phyloP scores from a whole-genome alignment of 2,797 vertebrate genomes.

The Dendrocincla fuliginosa region DNA sequence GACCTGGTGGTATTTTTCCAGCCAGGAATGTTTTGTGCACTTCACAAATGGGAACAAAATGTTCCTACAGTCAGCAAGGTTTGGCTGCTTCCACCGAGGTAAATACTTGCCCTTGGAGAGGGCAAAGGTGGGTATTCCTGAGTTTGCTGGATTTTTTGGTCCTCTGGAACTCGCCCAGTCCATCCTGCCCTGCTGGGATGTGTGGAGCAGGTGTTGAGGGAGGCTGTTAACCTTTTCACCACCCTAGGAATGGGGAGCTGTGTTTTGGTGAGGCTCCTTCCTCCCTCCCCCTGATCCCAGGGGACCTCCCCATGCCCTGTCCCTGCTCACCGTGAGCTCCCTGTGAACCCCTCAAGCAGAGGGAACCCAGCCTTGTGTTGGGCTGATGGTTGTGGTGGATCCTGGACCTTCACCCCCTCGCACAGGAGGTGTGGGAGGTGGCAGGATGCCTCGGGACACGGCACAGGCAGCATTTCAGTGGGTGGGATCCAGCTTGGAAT shows the following conservation, averaged over 20 bases:
- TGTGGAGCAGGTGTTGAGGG: background rate
- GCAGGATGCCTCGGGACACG: rapidly evolving
- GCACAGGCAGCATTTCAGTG: background rate
- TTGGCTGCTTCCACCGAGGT: background rate
- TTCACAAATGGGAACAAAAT: background rate
- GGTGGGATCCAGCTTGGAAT: background rate
- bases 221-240: background rate
- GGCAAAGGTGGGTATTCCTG: background rate
- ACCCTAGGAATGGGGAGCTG: background rate
- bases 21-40: background rate
- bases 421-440: background rate
- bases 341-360: background rate
- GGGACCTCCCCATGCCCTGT: background rate
- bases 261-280: rapidly evolving
- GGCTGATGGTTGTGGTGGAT: background rate
- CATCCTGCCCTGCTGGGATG: background rate
- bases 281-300: background rate
- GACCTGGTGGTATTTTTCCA: background rate
- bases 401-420: background rate
- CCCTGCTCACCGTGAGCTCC: background rate
- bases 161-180: background rate
- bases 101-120: background rate
- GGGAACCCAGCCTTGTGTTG: background rate
- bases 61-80: background rate
- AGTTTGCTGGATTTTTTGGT: background rate